phyloP scores from a whole-genome alignment of 2,888 invertebrate species.

The Drosophila subsilvestris region DNA sequence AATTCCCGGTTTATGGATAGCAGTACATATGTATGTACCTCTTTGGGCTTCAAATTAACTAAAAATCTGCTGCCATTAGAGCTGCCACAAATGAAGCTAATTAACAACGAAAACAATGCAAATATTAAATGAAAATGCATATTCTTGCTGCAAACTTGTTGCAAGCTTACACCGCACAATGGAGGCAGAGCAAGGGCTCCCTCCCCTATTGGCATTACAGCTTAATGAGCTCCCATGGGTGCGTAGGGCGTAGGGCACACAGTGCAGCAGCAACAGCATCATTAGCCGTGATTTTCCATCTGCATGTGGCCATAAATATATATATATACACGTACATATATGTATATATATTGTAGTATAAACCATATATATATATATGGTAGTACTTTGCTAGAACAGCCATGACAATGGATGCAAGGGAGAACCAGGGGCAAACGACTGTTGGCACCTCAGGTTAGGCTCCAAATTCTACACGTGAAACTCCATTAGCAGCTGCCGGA shows the following conservation, averaged over 20 bases:
- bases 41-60: constrained; percentile 3
- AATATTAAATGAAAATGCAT: constrained; percentile 43
- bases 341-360: too few species aligned
- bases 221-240: constrained; percentile 60
- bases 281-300: constrained; percentile 49
- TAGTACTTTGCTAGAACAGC: constrained; percentile 1
- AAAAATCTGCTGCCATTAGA: constrained; percentile 13
- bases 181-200: constrained; percentile 13
- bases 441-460: constrained; percentile 1
- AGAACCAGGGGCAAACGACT: not conserved
- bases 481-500: constrained; percentile 48
- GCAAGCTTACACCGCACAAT: constrained; percentile 18
- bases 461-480: constrained; percentile 42
- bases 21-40: not conserved
- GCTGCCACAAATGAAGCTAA: constrained; percentile 45
- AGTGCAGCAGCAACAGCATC: constrained; percentile 39
- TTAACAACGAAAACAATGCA: constrained; percentile 56
- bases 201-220: constrained; percentile 56
- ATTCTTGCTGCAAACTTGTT: constrained; percentile 42
- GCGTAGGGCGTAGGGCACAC: constrained; percentile 15
- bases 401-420: constrained; percentile 25
- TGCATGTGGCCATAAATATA: constrained; percentile 9
- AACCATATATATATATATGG: too few species aligned
- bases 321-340: not conserved
- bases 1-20: not conserved